These are phyloP conservation scores for Serinus canaria DNA, from an alignment of 2,113 vertebrate species.

Conservation along the genomic window DNA sequence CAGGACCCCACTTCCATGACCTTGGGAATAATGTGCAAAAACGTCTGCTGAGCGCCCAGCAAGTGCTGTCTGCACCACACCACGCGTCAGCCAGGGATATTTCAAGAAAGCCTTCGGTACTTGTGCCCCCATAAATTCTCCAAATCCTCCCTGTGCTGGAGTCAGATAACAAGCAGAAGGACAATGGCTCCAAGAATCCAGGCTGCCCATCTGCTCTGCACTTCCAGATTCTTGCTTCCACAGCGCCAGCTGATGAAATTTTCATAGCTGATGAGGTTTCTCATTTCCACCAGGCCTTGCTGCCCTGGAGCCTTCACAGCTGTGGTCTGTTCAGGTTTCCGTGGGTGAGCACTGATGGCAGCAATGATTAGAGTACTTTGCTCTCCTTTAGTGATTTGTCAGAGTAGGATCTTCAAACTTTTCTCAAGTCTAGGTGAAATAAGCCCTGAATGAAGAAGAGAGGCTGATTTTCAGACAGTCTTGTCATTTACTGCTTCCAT, in stretches of 20 bases:
- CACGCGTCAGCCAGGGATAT: constrained; percentile 67
- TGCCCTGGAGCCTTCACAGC: constrained; percentile 58
- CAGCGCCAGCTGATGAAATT: constrained; percentile 75
- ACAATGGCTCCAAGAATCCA: constrained; percentile 76
- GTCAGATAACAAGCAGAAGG: constrained; percentile 76
- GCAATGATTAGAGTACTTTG: not conserved
- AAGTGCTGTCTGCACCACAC: constrained; percentile 8
- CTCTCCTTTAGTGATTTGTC: not conserved
- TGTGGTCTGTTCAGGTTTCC: constrained; percentile 63
- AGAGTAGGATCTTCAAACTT: not conserved
- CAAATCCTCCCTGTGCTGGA: constrained; percentile 63
- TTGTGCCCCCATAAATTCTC: constrained; percentile 78
- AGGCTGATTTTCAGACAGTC: not conserved
- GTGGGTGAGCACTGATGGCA: not conserved
- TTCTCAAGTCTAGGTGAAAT: not conserved
- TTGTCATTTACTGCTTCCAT: not conserved
- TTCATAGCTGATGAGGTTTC: constrained; percentile 73
- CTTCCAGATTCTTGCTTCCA: constrained; percentile 70
- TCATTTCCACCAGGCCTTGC: constrained; percentile 45
- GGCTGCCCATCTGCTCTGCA: constrained; percentile 77
- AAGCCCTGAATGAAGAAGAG: not conserved
- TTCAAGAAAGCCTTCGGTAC: constrained; percentile 68
- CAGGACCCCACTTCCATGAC: not conserved
- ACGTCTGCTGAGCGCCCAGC: not conserved
- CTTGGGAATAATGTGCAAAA: constrained; percentile 48